Evolutionary conservation across 1,140 invertebrate species (phyloP).

Genomic region (Euura saliciscinereae): DNA sequence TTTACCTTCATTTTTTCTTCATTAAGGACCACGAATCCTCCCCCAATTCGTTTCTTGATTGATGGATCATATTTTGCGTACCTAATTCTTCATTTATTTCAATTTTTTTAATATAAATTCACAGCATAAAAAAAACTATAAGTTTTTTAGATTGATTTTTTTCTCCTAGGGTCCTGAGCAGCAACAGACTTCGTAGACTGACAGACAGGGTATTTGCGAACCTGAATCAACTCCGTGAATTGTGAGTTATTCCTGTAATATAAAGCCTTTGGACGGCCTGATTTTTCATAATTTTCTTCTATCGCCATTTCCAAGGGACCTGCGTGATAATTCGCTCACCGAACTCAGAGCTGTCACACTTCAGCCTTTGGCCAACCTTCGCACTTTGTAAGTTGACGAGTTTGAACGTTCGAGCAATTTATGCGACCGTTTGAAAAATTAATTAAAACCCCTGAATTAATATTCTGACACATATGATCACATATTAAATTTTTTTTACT

Average conservation of each 20-base stretch:
- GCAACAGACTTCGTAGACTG: slow-evolving; percentile 42
- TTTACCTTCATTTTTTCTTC: slow-evolving; percentile 2
- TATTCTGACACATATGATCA: background rate
- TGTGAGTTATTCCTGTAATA: slow-evolving; percentile 42
- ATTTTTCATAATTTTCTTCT: slow-evolving; percentile 1
- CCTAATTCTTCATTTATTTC: too few relatives aligned
- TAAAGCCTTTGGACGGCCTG: background rate
- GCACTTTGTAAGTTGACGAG: slow-evolving; percentile 50
- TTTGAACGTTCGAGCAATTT: background rate
- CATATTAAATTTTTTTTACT: background rate
- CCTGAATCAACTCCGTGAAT: slow-evolving; percentile 44
- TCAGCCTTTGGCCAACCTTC: slow-evolving; percentile 38
- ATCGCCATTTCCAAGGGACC: slow-evolving; percentile 44
- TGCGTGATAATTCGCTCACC: slow-evolving; percentile 50
- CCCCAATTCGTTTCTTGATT: too few relatives aligned
- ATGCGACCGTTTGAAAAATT: background rate
- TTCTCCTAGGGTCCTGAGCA: slow-evolving; percentile 44
- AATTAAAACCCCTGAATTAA: background rate
- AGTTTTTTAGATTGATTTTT: background rate
- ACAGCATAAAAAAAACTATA: background rate
- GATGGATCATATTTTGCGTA: too few relatives aligned
- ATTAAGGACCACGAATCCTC: too few relatives aligned
- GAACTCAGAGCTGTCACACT: slow-evolving; percentile 43
- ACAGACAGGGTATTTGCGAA: slow-evolving; percentile 39
- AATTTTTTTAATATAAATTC: background rate